Evolutionary conservation across 2,113 vertebrate species (phyloP).

Genomic region (Dendrocopos noguchii): DNA sequence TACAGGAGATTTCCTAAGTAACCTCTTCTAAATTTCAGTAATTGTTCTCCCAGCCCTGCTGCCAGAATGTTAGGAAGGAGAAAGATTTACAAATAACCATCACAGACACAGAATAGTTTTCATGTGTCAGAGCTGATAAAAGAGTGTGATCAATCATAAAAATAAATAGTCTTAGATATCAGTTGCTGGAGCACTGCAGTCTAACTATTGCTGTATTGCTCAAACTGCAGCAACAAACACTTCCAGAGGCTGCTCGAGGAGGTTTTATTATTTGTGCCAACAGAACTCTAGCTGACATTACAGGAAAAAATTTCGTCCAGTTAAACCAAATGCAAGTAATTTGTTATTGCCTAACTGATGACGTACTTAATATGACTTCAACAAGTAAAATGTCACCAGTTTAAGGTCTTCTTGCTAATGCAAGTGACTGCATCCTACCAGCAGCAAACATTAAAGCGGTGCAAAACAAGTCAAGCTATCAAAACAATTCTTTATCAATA

Average conservation of each 20-base stretch:
- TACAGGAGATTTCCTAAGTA: not conserved
- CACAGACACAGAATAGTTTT: slow-evolving; percentile 41
- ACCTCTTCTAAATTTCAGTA: not conserved
- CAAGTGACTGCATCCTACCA: not conserved
- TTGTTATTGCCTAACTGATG: slow-evolving; percentile 59
- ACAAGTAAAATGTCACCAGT: slow-evolving; percentile 6
- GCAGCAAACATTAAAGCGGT: not conserved
- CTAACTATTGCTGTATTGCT: slow-evolving; percentile 15
- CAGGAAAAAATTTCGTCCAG: slow-evolving; percentile 54
- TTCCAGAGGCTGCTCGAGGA: slow-evolving; percentile 34
- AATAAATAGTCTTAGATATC: slow-evolving; percentile 27
- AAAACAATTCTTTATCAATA: slow-evolving; percentile 47
- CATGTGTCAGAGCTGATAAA: slow-evolving; percentile 11
- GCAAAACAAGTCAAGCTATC: slow-evolving; percentile 47
- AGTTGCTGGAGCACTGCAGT: not conserved
- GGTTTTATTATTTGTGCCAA: slow-evolving; percentile 42
- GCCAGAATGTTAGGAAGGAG: not conserved
- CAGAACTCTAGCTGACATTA: slow-evolving; percentile 63
- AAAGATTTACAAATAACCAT: slow-evolving; percentile 20
- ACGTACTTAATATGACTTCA: slow-evolving; percentile 38
- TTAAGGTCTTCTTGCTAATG: slow-evolving; percentile 31
- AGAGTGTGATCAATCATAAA: slow-evolving; percentile 45
- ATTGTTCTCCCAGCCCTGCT: not conserved
- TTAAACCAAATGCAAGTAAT: slow-evolving; percentile 62
- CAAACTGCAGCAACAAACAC: slow-evolving; percentile 46